Percentiles rank a stretch among this genome's conserved stretches.
phyloP scores from a whole-genome alignment of 2,797 vertebrate species.

The Melopsittacus undulatus region DNA sequence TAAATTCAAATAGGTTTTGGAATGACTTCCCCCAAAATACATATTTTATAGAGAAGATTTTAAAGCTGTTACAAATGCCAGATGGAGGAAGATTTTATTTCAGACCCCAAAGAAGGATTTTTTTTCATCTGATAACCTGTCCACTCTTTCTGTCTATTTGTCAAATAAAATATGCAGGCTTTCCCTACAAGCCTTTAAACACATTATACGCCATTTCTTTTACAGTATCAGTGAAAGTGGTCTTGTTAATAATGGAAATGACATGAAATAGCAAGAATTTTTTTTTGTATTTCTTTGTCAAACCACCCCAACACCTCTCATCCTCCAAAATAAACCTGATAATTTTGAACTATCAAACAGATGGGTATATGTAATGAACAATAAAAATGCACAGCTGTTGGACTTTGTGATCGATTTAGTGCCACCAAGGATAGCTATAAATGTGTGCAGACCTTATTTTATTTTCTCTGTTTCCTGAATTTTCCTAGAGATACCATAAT shows the following conservation, averaged over 20 bases:
- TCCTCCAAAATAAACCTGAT: background rate
- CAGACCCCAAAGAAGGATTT: background rate
- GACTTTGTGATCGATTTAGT: slow-evolving; percentile 23
- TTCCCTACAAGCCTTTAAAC: background rate
- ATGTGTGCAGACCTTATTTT: slow-evolving; percentile 13
- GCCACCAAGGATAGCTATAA: background rate
- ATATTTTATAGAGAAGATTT: background rate
- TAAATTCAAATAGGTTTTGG: background rate
- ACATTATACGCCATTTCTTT: background rate
- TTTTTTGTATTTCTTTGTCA: background rate
- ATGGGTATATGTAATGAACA: background rate
- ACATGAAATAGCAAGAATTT: background rate
- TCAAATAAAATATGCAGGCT: background rate
- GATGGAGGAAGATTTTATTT: background rate
- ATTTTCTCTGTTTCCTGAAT: background rate
- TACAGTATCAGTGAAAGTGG: background rate
- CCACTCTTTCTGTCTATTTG: background rate
- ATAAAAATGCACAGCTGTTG: background rate
- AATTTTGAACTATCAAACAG: background rate
- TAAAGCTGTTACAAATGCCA: background rate
- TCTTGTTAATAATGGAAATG: background rate
- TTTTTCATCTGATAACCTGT: background rate
- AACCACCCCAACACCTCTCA: background rate
- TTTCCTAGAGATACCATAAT: background rate
- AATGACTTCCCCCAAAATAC: background rate